Evolutionary conservation across 2,888 invertebrate species (phyloP).

Genomic region (Ischnus inquisitorius): DNA sequence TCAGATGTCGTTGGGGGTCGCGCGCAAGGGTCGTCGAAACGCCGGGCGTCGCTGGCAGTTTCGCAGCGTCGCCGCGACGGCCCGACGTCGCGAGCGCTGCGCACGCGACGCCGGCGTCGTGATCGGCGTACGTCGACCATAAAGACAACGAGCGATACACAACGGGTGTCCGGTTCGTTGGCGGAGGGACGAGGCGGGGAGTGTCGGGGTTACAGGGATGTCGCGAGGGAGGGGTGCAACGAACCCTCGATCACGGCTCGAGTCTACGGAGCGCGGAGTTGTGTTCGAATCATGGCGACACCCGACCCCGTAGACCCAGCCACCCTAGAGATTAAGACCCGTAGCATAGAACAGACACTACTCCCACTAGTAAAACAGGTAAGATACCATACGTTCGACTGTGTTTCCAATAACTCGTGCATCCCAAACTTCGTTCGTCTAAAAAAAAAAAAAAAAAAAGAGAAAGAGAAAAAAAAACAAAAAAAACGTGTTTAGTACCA

Average conservation of each 20-base stretch:
- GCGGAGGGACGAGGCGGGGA: constrained; percentile 57
- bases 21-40: constrained; percentile 9
- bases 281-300: constrained; percentile 88
- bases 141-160: too few relatives aligned
- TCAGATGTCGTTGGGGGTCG: constrained; percentile 13
- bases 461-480: constrained; percentile 23
- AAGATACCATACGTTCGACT: constrained; percentile 81
- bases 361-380: constrained; percentile 98
- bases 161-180: too few relatives aligned
- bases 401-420: constrained; percentile 54
- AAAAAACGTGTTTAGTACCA: constrained; percentile 31
- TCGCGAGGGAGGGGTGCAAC: constrained; percentile 79
- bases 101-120: constrained; percentile 51
- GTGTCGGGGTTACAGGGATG: constrained; percentile 58
- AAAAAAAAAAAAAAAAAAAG: constrained; percentile 26
- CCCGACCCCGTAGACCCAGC: constrained; percentile 87
- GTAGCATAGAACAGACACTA: constrained; percentile 97
- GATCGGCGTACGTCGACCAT: constrained; percentile 63
- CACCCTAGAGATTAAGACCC: constrained; percentile 94
- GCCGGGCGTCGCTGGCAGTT: constrained; percentile 42
- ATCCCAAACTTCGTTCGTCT: constrained; percentile 38
- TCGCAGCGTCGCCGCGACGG: constrained; percentile 66
- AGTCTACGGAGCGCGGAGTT: constrained; percentile 82
- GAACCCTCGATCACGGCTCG: constrained; percentile 82
- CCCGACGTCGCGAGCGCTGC: constrained; percentile 46